Conservation (phyloP, 2,113 vertebrate species). For the Narcine bancroftii region DNA sequence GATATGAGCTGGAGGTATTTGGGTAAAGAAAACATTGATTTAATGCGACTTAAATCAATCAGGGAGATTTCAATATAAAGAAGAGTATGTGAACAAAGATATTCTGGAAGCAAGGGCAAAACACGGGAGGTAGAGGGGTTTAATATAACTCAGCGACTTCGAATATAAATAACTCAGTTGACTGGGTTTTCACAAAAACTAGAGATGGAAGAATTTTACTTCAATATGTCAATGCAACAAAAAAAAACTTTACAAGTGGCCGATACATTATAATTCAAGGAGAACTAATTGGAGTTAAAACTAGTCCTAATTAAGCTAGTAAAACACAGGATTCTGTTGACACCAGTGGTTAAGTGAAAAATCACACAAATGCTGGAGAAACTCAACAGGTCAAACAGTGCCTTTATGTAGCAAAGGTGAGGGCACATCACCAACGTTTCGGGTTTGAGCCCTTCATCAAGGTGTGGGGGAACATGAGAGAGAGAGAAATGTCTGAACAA, state of each 20-base stretch:
- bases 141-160: neutral
- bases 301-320: neutral
- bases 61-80: neutral
- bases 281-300: neutral
- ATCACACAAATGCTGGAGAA: too few relatives aligned
- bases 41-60: neutral
- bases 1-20: too few relatives aligned
- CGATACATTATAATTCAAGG: neutral
- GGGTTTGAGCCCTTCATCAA: too few relatives aligned
- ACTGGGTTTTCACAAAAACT: neutral
- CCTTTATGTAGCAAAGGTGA: too few relatives aligned
- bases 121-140: neutral
- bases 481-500: too few relatives aligned
- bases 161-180: too few relatives aligned
- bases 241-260: neutral
- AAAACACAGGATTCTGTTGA: too few relatives aligned
- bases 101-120: neutral
- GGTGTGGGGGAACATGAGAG: too few relatives aligned
- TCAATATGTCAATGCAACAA: neutral
- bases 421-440: too few relatives aligned
- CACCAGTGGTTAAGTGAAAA: too few relatives aligned
- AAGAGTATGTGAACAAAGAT: neutral
- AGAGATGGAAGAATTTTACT: neutral
- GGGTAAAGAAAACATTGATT: too few relatives aligned
- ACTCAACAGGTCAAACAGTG: too few relatives aligned